Conservation (phyloP, 53 echinoderm and acorn worm genomes). For the Actinopyga echinites region DNA sequence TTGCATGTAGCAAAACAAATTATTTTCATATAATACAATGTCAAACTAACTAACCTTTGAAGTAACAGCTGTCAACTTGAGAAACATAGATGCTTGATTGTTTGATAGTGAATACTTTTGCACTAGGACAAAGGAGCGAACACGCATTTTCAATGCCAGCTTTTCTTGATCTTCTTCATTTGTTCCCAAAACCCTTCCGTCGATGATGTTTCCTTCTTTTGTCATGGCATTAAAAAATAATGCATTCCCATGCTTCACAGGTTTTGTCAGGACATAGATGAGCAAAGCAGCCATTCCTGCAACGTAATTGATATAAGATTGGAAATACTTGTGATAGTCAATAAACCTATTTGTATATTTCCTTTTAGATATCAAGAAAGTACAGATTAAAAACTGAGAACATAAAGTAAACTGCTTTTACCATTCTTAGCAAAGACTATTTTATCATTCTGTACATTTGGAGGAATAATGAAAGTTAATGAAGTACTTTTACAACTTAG, state of each 20-base stretch:
- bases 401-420: too few species aligned
- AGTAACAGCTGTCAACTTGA: neutral
- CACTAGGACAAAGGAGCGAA: neutral
- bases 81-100: neutral
- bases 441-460: too few species aligned
- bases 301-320: too few species aligned
- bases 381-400: too few species aligned
- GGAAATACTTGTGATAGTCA: too few species aligned
- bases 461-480: too few species aligned
- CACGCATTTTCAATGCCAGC: neutral
- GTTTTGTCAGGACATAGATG: neutral
- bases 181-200: neutral
- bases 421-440: too few species aligned
- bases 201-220: neutral
- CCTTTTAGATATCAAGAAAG: too few species aligned
- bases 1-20: too few species aligned
- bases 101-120: neutral
- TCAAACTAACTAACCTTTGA: neutral
- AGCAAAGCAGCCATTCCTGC: neutral
- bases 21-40: too few species aligned
- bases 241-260: neutral
- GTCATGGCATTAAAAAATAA: neutral
- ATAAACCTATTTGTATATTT: too few species aligned
- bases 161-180: neutral
- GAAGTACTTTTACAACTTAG: too few species aligned